Conservation (phyloP, 2,113 vertebrate species). For the Psammodynastes pulverulentus region DNA sequence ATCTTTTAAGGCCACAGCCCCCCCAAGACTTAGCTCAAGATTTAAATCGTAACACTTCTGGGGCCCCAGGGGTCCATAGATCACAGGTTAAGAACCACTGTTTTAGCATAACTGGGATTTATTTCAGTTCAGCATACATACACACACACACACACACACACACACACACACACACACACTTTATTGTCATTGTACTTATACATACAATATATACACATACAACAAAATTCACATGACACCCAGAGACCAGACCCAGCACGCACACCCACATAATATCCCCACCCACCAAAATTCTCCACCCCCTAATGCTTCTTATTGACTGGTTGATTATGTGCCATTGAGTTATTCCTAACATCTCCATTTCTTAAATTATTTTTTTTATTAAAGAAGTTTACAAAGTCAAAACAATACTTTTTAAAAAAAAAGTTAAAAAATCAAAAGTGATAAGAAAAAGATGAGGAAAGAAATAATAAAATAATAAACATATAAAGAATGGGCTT, state of each 20-base stretch:
- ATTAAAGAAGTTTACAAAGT: background rate
- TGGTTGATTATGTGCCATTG: background rate
- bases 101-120: background rate
- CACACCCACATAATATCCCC: too few species aligned
- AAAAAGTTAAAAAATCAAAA: background rate
- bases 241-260: too few species aligned
- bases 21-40: background rate
- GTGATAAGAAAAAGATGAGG: background rate
- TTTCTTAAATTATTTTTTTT: background rate
- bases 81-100: too few species aligned
- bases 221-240: too few species aligned
- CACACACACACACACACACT: too few species aligned
- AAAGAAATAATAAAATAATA: background rate
- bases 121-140: background rate
- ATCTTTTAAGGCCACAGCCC: background rate
- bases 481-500: background rate
- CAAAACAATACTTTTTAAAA: background rate
- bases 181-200: too few species aligned
- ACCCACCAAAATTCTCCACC: too few species aligned
- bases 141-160: too few species aligned
- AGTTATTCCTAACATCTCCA: background rate
- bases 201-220: too few species aligned
- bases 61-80: too few species aligned
- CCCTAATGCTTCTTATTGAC: background rate
- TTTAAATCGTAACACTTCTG: background rate